A percentile compares a stretch with the other conserved stretches of the same genome.
phyloP scores from a whole-genome alignment of 2,113 vertebrate species.

The Chiloscyllium plagiosum region DNA sequence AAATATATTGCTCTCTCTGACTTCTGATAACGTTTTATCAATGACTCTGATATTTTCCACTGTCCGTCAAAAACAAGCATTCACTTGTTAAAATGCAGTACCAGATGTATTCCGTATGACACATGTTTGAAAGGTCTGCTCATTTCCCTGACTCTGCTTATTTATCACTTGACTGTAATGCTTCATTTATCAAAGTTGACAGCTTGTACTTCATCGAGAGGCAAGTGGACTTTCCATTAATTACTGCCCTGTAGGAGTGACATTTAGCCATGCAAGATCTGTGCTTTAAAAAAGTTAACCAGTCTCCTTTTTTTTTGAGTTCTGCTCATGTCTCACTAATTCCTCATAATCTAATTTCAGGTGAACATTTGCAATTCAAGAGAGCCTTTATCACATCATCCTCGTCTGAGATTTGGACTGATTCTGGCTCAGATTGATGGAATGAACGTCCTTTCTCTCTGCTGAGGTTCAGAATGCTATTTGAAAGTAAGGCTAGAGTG shows the following conservation, averaged over 20 bases:
- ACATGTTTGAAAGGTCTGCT: background rate
- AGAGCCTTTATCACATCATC: background rate
- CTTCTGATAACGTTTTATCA: background rate
- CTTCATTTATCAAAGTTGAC: background rate
- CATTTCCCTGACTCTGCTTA: background rate
- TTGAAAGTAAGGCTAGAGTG: background rate
- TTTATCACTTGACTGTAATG: background rate
- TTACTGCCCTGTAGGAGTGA: background rate
- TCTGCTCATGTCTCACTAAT: background rate
- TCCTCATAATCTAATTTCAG: background rate
- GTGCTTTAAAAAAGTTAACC: background rate
- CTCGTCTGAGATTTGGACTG: background rate
- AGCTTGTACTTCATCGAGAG: background rate
- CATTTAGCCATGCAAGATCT: background rate
- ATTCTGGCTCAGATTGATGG: background rate
- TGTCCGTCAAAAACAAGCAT: background rate
- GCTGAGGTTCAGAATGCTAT: background rate
- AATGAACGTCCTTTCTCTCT: background rate
- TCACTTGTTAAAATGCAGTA: background rate
- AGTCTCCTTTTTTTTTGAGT: background rate
- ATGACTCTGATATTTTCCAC: background rate
- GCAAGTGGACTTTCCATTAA: background rate
- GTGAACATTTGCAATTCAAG: background rate
- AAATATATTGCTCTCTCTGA: background rate
- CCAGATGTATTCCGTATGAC: background rate